Conservation (phyloP, 2,113 vertebrate species). For the Willisornis vidua region DNA sequence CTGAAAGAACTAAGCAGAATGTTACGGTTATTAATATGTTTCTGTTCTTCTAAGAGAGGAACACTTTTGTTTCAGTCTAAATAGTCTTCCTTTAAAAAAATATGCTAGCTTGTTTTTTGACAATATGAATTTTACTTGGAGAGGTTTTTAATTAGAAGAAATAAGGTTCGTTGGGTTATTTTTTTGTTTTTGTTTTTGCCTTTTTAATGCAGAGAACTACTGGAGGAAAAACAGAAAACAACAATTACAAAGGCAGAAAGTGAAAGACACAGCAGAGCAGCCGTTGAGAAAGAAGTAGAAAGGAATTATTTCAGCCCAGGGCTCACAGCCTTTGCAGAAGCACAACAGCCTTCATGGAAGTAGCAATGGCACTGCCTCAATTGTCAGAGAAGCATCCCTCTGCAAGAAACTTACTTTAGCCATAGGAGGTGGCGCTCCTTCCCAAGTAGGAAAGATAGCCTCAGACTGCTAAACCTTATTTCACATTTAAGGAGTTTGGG, state of each 20-base stretch:
- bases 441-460: background rate
- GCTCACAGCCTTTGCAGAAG: background rate
- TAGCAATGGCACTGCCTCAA: background rate
- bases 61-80: background rate
- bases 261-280: background rate
- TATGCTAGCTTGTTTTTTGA: background rate
- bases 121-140: background rate
- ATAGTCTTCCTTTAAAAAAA: background rate
- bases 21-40: background rate
- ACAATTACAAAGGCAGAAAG: background rate
- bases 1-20: background rate
- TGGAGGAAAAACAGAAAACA: background rate
- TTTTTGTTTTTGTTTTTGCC: rapidly evolving
- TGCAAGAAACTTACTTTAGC: background rate
- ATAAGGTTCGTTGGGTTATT: background rate
- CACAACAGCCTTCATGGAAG: background rate
- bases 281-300: background rate
- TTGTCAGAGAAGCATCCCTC: background rate
- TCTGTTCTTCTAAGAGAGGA: background rate
- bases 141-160: background rate
- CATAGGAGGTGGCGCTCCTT: background rate
- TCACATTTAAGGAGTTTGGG: background rate
- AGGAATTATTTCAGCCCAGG: background rate
- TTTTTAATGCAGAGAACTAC: background rate
- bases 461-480: background rate